Evolutionary conservation across 2,113 vertebrate species (phyloP).

Genomic region (Loxodonta africana): DNA sequence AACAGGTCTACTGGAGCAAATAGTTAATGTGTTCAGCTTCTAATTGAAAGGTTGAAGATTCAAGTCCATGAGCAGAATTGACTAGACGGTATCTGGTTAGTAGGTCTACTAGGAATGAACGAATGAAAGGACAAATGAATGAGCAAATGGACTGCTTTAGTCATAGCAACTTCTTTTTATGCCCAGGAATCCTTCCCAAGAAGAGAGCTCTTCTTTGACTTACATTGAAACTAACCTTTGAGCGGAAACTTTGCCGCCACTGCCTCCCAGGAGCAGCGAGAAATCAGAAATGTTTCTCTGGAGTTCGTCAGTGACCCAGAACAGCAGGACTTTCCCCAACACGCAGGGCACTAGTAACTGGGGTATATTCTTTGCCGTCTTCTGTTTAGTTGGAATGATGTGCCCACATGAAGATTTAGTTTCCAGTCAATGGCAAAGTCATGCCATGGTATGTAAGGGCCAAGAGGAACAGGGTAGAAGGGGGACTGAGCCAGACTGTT

Average conservation of each 20-base stretch:
- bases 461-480: neutral
- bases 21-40: neutral
- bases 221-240: neutral
- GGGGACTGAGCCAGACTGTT: neutral
- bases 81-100: neutral
- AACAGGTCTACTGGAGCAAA: neutral
- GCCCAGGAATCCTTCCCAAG: neutral
- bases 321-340: neutral
- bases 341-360: neutral
- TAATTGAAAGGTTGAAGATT: neutral
- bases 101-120: neutral
- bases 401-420: neutral
- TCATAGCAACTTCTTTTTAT: neutral
- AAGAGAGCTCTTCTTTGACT: neutral
- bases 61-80: neutral
- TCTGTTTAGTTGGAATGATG: neutral
- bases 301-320: neutral
- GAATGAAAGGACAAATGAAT: neutral
- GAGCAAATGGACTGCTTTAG: neutral
- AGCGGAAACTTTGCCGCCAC: neutral
- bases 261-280: neutral
- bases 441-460: neutral
- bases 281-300: neutral
- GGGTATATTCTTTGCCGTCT: neutral
- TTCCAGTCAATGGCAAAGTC: neutral